phyloP scores from a whole-genome alignment of 2,113 vertebrate species.

The Alethe castanea region DNA sequence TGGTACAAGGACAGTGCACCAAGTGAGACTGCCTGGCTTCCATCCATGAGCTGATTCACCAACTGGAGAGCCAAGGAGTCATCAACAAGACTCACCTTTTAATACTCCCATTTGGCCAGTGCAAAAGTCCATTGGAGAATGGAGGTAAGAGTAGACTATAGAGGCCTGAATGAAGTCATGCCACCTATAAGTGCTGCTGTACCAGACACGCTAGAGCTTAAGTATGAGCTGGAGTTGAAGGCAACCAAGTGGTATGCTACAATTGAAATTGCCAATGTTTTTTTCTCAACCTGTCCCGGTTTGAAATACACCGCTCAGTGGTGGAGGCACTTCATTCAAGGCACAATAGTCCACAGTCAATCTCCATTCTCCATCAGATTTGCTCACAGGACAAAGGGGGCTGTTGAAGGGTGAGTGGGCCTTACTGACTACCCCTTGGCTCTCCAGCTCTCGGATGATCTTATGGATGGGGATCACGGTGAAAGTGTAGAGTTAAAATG shows the following conservation, averaged over 20 bases:
- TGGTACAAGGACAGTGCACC: background rate
- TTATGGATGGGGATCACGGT: too few species aligned
- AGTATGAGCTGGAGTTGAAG: background rate
- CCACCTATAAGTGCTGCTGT: background rate
- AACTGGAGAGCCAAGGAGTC: background rate
- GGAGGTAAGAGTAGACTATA: background rate
- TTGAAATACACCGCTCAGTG: too few species aligned
- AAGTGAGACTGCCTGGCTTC: background rate
- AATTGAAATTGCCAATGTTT: background rate
- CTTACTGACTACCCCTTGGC: too few species aligned
- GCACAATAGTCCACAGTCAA: too few species aligned
- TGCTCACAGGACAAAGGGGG: too few species aligned
- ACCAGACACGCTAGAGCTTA: background rate
- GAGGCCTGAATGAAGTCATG: background rate
- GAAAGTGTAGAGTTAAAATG: too few species aligned
- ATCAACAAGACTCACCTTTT: background rate
- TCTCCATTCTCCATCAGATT: too few species aligned
- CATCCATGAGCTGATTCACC: background rate
- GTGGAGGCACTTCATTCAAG: too few species aligned
- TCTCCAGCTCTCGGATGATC: too few species aligned
- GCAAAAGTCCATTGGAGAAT: too few species aligned
- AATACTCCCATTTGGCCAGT: background rate
- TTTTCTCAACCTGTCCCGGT: too few species aligned
- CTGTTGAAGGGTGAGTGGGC: too few species aligned
- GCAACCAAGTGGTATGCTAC: background rate